Conservation (phyloP, 2,797 vertebrate genomes). For the Antrozous pallidus region DNA sequence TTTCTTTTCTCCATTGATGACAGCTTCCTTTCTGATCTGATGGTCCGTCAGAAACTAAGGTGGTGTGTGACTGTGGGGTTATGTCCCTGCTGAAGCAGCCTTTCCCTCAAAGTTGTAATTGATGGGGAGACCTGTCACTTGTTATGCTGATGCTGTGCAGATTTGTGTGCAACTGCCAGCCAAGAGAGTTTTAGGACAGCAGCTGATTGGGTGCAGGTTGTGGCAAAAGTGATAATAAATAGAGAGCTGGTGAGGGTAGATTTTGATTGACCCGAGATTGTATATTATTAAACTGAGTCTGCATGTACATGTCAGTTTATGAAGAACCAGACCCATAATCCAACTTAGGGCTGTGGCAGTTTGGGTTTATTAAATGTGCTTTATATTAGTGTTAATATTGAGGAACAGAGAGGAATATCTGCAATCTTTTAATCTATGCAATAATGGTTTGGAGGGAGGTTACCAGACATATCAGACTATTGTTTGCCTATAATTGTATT, state of each 20-base stretch:
- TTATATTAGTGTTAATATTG: constrained; percentile 74
- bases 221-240: constrained; percentile 58
- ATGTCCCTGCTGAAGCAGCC: constrained; percentile 52
- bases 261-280: constrained; percentile 70
- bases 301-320: constrained; percentile 46
- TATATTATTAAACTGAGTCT: constrained; percentile 57
- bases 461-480: constrained; percentile 66
- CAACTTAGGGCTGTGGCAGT: constrained; percentile 57
- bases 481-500: constrained; percentile 82
- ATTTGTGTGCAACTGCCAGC: constrained; percentile 60
- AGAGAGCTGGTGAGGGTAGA: constrained; percentile 56
- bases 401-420: constrained; percentile 48
- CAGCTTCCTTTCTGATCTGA: constrained; percentile 64
- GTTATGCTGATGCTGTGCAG: constrained; percentile 55
- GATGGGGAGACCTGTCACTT: constrained; percentile 59
- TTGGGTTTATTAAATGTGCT: constrained; percentile 74
- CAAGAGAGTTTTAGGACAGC: constrained; percentile 55
- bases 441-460: constrained; percentile 66
- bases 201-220: constrained; percentile 65
- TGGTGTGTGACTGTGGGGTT: constrained; percentile 64
- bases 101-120: constrained; percentile 49
- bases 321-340: constrained; percentile 60
- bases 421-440: constrained; percentile 71
- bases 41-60: constrained; percentile 63
- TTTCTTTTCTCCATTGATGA: constrained; percentile 60